A percentile compares a stretch with the other conserved stretches of the same genome.
Evolutionary conservation across 2,888 invertebrate genomes (phyloP).

Genomic region (Eupithecia tripunctaria): DNA sequence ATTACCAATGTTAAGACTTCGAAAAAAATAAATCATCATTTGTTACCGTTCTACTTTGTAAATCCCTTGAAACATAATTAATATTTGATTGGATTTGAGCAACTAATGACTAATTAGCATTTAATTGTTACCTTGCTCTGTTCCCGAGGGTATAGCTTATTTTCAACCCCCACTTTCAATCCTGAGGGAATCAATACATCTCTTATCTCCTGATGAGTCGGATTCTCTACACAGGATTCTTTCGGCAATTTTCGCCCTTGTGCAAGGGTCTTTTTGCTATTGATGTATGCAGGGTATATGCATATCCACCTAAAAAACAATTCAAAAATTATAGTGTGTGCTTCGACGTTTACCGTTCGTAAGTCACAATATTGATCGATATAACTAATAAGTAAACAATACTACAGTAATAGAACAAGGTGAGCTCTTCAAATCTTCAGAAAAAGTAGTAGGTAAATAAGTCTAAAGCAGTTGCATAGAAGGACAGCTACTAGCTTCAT

Average conservation of each 20-base stretch:
- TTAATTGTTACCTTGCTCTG: constrained; percentile 88
- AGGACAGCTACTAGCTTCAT: no score
- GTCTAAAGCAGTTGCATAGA: not conserved
- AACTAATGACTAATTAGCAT: not conserved
- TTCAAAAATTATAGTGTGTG: not conserved
- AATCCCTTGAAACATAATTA: not conserved
- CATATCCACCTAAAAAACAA: constrained; percentile 92
- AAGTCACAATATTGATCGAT: not conserved
- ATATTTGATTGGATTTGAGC: not conserved
- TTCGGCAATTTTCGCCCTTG: constrained; percentile 95
- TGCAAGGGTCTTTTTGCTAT: constrained; percentile 95
- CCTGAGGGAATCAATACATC: constrained; percentile 95
- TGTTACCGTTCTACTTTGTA: not conserved
- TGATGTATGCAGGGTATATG: constrained; percentile 98
- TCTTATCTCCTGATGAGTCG: constrained; percentile 96
- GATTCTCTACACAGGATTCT: constrained; percentile 95
- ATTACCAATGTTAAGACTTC: not conserved
- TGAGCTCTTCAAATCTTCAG: not conserved
- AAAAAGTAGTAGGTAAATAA: not conserved
- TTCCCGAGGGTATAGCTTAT: constrained; percentile 96
- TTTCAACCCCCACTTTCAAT: constrained; percentile 94
- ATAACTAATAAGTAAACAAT: not conserved
- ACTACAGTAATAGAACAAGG: not conserved
- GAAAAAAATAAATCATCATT: not conserved
- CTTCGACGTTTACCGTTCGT: not conserved